Evolutionary conservation across 2,797 vertebrate genomes (phyloP), one percentile per base, ranked within the genome.

Genomic region (Xyrichtys novacula): DNA sequence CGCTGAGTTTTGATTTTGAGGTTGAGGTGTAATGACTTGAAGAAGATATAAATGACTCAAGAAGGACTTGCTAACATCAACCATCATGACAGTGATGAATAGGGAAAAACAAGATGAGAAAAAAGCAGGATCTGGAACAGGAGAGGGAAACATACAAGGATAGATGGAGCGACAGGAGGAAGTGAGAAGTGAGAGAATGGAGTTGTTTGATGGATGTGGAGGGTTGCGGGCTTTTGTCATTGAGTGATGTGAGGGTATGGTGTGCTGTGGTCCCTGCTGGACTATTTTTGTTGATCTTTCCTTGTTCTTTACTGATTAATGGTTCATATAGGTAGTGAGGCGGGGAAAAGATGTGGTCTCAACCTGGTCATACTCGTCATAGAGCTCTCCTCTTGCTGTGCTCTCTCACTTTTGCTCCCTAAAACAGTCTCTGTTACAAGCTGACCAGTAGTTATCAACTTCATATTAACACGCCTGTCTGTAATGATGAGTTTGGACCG

Each of bases 281-380:
- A 75, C 66, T 83, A 20, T 77, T 85, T 81, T 72, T 91, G 88
- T 90, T 91, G 85, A 85, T 87, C 77, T 89, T 89, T 88, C 81
- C 87, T 79, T 69, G 77, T 87, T 87, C 83, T 86, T 65, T 58
- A 68, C 74, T 91, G 91, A 93, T 87, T 86, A 84, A 94, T 91
- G 81, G 80, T 57, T 65, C 39, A 29, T 78, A 36, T 71, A 71
- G 72, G 74, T 82, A 90, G 82, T 88, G 85, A 92, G 85, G 78
- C 88, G 16, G 74, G 85, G 78, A 75, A 72, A 69, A 86, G 82
- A 88, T 77, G 88, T 84, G 88, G 83, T 75, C 80, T 78, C 63
- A 70, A 59, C 80, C 76, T 76, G 82, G 74, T 77, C 83, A 34
- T 54, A 39, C 53, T 85, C 76, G 71, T 25, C 80, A 59, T 53